Evolutionary conservation across 2,113 vertebrate species (phyloP), one percentile per base, ranked within the genome.

Genomic region (Gobius niger): DNA sequence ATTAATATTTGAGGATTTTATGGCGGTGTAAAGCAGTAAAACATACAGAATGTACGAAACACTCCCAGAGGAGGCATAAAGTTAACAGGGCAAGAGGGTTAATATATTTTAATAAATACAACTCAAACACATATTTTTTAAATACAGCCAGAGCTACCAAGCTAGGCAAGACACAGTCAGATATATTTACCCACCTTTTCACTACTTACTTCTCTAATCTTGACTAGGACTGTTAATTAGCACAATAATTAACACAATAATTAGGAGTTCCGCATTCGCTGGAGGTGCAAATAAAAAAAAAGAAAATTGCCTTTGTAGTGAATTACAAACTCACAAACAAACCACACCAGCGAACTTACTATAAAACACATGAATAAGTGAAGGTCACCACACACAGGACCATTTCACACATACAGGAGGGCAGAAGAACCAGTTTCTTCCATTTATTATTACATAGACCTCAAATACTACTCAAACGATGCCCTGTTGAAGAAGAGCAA

Each of bases 231-330:
- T 5, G 40, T 60, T 60, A 60, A 60, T 44, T 42, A 42, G 57
- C 34, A 60, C n/a, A n/a, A n/a, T n/a, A n/a, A n/a, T n/a, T n/a
- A 60, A 44, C 40, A 42, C 15, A 60, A 60, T 60, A 60, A 60
- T 60, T 60, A 60, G 57, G 40, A 42, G 40, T n/a, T 41, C 1
- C 34, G 44, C 34, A 60, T 42, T 60, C 42, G 57, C 57, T 60
- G 34, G 14, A 60, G 57, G 40, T 14, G 57, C 57, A 42, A 60
- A 60, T 60, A 60, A 44, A 42, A 60, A 14, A 44, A 60, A 60
- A 60, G 15, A 44, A 60, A 60, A 60, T 42, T 40, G 7, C 40
- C 40, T 42, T 15, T 16, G 42, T 60, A 44, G 16, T 44, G 41
- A 60, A 60, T 60, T n/a, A 44, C 57, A 44, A 42, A 44, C 14